Evolutionary conservation across 2,888 invertebrate genomes (phyloP), one percentile per base, ranked within the genome.

Genomic region (Noctua janthe): DNA sequence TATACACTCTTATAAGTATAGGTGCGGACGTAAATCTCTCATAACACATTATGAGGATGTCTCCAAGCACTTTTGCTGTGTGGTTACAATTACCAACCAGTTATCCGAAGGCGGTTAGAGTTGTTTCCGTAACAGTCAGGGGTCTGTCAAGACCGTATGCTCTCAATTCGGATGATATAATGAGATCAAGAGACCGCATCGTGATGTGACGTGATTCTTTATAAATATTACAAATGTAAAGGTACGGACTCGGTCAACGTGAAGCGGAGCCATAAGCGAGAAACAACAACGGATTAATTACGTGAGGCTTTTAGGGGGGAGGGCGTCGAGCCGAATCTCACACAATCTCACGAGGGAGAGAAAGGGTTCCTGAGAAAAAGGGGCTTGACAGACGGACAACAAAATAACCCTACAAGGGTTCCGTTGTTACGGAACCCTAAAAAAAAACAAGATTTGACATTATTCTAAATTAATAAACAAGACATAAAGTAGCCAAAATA

Each of bases 181-280:
- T 69, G 23, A 84, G 51, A 77, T 62, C 35, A 83, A 77, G 39
- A 77, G 56, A 72, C 78, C n/a, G 29, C 71, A 47, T 39, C 13
- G 51, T 47, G 62, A 54, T 78, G 47, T 29, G 59, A 62, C 43
- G 51, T 59, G 78, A n/a, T 15, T 73, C 20, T 51, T n/a, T 39
- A 15, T 47, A 43, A 43, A n/a, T 23, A 23, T 43, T 23, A 29
- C 17, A 29, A 69, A 35, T 47, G 15, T 72, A 47, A 39, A 49
- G 49, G n/a, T 15, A 15, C 2, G 62, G 15, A 17, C 29, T 62
- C 15, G 62, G 62, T 8, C 64, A 15, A 17, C 35, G n/a, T 59
- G 6, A 64, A 59, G 74, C 51, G 69, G 59, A 59, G 49, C 56
- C 13, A 56, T 47, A 13, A 49, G 13, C 51, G 54, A 47, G 8